Base-by-base conservation (phyloP, 2,888 invertebrate species). In the Gandaritis pyraliata region DNA sequence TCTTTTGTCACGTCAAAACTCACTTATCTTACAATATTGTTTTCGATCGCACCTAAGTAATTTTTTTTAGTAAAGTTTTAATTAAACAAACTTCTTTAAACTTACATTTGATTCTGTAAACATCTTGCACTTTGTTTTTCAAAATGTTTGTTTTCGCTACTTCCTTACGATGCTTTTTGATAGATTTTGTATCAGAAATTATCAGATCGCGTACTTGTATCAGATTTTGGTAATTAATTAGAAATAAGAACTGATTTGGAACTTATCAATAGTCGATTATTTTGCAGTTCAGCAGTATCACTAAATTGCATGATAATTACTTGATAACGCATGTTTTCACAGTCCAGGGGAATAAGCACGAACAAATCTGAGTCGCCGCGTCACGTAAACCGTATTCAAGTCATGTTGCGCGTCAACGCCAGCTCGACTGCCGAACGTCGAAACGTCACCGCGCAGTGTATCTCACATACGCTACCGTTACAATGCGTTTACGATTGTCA, bases 271-370 rank as follows among this genome's bases (percentile, higher is more conserved):
- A 51, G 46, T 39, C 10, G 29, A 45, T 58, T 52, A 41, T 16
- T 41, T 62, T 53, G 61, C 53, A 53, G 48, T 39, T 46, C 39
- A 54, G 49, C 53, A 49, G 53, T 49, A 51, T 54, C 15, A 53
- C 57, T 57, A 18, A 11, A 47, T 29, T 62, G 58, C 63, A 63
- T 63, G 63, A 55, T 30, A 15, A 30, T 33, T 29, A 29, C 29
- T 6, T 33, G 1, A 33, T 11, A 2, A n/a, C 43, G 58, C 63
- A 63, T 63, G 63, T 30, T 58, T 63, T 7, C 51, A 62, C 58
- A 39, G 53, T 45, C 18, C 12, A n/a, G n/a, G n/a, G n/a, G n/a
- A n/a, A n/a, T n/a, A n/a, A n/a, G n/a, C n/a, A n/a, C n/a, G n/a
- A n/a, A n/a, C n/a, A n/a, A n/a, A n/a, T n/a, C n/a, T n/a, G n/a